Conservation (phyloP, 2,888 invertebrate species). For the Petrolisthes manimaculis region DNA sequence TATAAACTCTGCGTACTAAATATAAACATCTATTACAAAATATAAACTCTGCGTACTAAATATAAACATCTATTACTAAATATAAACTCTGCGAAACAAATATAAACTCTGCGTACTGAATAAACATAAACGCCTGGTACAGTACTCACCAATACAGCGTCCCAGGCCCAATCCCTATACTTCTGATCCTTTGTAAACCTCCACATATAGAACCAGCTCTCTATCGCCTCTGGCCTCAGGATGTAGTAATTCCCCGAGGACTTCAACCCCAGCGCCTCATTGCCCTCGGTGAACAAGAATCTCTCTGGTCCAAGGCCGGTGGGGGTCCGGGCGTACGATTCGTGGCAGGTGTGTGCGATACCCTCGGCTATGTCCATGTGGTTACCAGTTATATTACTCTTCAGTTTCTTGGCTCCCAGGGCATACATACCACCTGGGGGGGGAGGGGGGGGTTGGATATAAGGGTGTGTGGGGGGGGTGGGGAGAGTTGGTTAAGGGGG, state of each 20-base stretch:
- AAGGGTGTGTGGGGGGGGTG: no score
- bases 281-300: slow-evolving; percentile 81
- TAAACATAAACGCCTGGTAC: no score
- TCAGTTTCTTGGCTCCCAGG: slow-evolving; percentile 84
- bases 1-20: no score
- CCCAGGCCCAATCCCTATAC: slow-evolving; percentile 99
- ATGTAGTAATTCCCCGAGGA: slow-evolving; percentile 96
- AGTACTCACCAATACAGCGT: slow-evolving; percentile 87
- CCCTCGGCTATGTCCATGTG: slow-evolving; percentile 91
- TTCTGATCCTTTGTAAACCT: slow-evolving; percentile 94
- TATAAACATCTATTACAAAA: no score
- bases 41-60: no score
- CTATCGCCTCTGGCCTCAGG: slow-evolving; percentile 94
- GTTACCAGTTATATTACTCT: slow-evolving; percentile 80
- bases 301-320: slow-evolving; percentile 81
- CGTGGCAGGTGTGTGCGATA: slow-evolving; percentile 95
- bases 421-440: slow-evolving; percentile 91
- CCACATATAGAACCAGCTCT: slow-evolving; percentile 98
- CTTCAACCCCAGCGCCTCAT: slow-evolving; percentile 91
- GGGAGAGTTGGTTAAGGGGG: no score
- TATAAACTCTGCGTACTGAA: no score
- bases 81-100: no score
- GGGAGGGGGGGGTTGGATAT: no score
- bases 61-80: no score
- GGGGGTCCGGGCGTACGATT: slow-evolving; percentile 90